phyloP scores from a whole-genome alignment of 1,140 invertebrate species.

The Heliconius hermathena region DNA sequence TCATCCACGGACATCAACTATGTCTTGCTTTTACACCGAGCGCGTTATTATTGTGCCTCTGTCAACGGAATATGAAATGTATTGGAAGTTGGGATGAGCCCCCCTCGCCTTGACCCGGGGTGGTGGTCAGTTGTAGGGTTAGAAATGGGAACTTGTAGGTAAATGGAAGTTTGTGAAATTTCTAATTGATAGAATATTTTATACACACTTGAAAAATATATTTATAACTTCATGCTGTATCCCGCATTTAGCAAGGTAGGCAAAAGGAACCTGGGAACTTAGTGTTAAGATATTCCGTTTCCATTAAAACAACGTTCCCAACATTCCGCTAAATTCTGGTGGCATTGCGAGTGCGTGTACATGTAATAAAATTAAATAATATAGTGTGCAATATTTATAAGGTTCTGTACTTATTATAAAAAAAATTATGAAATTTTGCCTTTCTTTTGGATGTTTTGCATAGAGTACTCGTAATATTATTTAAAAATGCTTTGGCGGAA shows the following conservation, averaged over 20 bases:
- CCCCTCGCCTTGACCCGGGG: slow-evolving; percentile 64
- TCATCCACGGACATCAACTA: slow-evolving; percentile 63
- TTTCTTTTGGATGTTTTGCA: no score
- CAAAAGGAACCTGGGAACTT: no score
- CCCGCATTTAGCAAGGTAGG: background rate
- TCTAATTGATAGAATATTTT: slow-evolving; percentile 2
- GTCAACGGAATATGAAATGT: slow-evolving; percentile 82
- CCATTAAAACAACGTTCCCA: no score
- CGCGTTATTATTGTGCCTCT: slow-evolving; percentile 80
- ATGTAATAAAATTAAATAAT: no score
- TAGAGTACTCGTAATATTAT: no score
- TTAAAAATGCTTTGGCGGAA: no score
- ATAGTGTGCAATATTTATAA: no score
- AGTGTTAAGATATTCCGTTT: no score
- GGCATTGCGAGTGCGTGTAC: no score
- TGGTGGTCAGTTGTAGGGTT: slow-evolving; percentile 54
- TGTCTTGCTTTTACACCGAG: slow-evolving; percentile 75
- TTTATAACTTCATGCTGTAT: background rate
- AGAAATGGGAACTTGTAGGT: slow-evolving; percentile 21
- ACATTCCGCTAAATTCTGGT: no score
- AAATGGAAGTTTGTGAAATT: background rate
- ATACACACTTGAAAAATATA: background rate
- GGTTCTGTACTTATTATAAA: no score
- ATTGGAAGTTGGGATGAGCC: slow-evolving; percentile 77
- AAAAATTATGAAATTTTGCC: no score